A percentile compares a stretch with the other conserved stretches of the same genome.
These are phyloP conservation scores for Cephalopachus bancanus DNA, from an alignment of 2,797 vertebrate species.

Conservation along the genomic window DNA sequence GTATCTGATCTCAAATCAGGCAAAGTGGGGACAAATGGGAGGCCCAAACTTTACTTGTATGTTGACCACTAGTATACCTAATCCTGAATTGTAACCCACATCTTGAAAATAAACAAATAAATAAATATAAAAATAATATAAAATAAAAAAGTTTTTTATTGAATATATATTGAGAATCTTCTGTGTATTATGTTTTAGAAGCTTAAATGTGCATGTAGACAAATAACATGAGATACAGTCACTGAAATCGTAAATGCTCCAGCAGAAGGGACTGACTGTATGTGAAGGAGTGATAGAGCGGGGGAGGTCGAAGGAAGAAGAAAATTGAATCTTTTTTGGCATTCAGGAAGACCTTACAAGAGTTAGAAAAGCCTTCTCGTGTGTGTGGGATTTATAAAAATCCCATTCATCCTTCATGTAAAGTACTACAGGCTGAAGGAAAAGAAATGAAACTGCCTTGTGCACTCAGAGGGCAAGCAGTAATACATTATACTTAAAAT, in stretches of 20 bases:
- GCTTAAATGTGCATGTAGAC: background rate
- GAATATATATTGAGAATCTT: background rate
- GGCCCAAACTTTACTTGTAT: no score
- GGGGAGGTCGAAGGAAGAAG: background rate
- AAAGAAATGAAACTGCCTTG: background rate
- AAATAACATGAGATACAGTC: background rate
- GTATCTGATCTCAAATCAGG: no score
- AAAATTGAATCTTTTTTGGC: background rate
- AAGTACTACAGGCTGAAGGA: background rate
- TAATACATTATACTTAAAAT: background rate
- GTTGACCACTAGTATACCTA: no score
- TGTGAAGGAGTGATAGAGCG: background rate
- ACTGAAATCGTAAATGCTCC: background rate
- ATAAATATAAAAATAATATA: no score
- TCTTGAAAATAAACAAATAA: no score
- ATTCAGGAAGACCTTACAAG: background rate
- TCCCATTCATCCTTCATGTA: slow-evolving; percentile 1
- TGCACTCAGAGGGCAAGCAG: background rate
- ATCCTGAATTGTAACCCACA: no score
- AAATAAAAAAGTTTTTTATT: background rate
- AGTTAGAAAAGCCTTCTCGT: background rate
- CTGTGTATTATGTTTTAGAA: background rate
- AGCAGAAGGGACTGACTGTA: background rate
- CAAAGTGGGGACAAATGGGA: no score
- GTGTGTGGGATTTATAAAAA: background rate